These are phyloP conservation scores for Cyphomyrus discorhynchus DNA, from an alignment of 2,113 vertebrate genomes.

Conservation along the genomic window DNA sequence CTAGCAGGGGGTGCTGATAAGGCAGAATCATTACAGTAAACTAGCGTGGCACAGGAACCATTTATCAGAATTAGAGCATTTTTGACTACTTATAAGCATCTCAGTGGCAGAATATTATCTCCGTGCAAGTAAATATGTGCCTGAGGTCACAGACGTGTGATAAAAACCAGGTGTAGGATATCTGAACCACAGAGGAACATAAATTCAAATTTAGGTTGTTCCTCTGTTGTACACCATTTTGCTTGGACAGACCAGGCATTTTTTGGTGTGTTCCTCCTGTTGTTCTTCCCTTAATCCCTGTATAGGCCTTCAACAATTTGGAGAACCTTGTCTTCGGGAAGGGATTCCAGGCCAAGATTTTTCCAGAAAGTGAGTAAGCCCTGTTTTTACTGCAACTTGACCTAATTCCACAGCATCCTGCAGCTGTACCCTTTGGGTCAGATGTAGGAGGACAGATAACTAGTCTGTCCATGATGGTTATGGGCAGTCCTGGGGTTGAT, in stretches of 20 bases:
- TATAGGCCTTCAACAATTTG: conserved; percentile 90
- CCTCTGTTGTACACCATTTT: background rate
- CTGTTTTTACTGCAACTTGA: background rate
- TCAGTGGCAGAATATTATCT: background rate
- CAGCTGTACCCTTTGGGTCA: background rate
- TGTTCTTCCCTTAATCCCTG: conserved; percentile 53
- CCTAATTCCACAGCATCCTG: background rate
- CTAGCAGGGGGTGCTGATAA: background rate
- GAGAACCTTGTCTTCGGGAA: conserved; percentile 93
- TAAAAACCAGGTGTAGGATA: background rate
- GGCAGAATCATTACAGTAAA: background rate
- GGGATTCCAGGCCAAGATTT: conserved; percentile 95
- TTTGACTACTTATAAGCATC: background rate
- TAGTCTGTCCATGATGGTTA: background rate
- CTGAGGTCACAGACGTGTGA: background rate
- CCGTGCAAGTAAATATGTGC: background rate
- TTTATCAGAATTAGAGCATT: background rate
- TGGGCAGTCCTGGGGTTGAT: background rate
- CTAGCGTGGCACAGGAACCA: background rate
- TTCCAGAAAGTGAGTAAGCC: conserved; percentile 82
- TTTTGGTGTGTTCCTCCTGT: background rate
- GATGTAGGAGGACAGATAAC: background rate
- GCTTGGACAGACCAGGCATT: background rate
- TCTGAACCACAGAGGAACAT: background rate
- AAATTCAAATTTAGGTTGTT: background rate